These are phyloP conservation scores for Lagothrix lagotricha DNA, from an alignment of 2,797 vertebrate genomes.

Conservation along the genomic window DNA sequence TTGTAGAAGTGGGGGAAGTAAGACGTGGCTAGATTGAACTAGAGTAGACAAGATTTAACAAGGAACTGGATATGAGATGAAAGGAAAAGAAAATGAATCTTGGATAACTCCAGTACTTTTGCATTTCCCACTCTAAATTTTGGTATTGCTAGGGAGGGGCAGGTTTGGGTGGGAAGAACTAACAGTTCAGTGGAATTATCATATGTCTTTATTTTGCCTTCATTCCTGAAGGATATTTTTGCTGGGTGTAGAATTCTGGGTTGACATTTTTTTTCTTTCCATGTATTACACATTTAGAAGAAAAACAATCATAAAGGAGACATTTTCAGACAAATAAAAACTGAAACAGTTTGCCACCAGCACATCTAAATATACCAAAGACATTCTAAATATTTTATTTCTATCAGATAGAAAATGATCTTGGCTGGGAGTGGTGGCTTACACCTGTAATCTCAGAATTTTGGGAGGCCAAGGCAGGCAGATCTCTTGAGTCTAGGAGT, in stretches of 20 bases:
- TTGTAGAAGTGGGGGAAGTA: neutral
- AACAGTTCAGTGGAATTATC: neutral
- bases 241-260: neutral
- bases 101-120: neutral
- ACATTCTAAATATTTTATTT: constrained; percentile 35
- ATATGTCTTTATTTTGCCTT: neutral
- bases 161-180: neutral
- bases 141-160: neutral
- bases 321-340: constrained; percentile 19
- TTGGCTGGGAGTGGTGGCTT: neutral
- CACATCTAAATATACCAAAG: constrained; percentile 17
- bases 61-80: neutral
- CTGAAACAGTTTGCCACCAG: neutral
- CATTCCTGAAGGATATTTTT: neutral
- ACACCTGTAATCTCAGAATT: neutral
- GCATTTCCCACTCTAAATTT: neutral
- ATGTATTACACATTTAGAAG: neutral
- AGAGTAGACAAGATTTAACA: neutral
- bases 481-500: neutral
- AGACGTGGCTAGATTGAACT: neutral
- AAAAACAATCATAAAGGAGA: constrained; percentile 20
- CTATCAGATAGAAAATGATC: neutral
- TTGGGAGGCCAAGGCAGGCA: neutral
- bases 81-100: neutral
- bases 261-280: neutral